Evolutionary conservation across 2,113 vertebrate genomes (phyloP), one percentile per base, ranked within the genome.

Genomic region (Tinamus guttatus): DNA sequence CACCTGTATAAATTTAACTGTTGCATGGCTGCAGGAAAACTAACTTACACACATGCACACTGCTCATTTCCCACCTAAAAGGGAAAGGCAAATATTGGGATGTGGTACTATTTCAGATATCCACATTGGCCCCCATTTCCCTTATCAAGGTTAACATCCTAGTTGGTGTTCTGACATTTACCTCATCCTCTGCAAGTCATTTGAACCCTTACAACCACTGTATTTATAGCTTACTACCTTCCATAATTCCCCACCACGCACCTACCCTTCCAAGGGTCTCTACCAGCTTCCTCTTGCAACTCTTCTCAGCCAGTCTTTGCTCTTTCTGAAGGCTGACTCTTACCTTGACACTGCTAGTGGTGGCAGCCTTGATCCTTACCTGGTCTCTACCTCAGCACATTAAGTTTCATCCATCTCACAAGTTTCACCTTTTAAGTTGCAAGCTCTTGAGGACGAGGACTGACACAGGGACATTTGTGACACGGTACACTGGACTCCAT

Each of bases 161-260:
- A 89, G 93, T 73, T 65, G n/a, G 56, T 24, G 69, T 84, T 92
- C 93, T 94, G 95, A 94, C 91, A 92, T 95, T 92, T 78, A 79
- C 81, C 89, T 96, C 93, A 95, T 87, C 86, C 80, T 93, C 95
- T 94, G 87, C 95, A 94, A 96, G 90, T 86, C 76, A 89, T 36
- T 93, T 84, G 93, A 89, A 93, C 89, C 86, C 89, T 89, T 86
- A 86, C 19, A 34, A 86, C 59, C 8, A 2, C 81, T 64, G 78
- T 91, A 93, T 96, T 93, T 96, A 93, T 81, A 96, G 94, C 81
- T 96, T 19, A 2, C 64, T 70, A 78, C 85, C 95, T 95, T 75
- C 69, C 86, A 62, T 56, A 16, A 5, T 73, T 94, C 73, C 88
- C 73, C 89, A 73, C 59, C 25, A 1, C 32, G 59, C 3, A 24